Percentiles rank a stretch among this genome's conserved stretches.
phyloP scores from a whole-genome alignment of 2,113 vertebrate species.

The Capreolus pygargus region DNA sequence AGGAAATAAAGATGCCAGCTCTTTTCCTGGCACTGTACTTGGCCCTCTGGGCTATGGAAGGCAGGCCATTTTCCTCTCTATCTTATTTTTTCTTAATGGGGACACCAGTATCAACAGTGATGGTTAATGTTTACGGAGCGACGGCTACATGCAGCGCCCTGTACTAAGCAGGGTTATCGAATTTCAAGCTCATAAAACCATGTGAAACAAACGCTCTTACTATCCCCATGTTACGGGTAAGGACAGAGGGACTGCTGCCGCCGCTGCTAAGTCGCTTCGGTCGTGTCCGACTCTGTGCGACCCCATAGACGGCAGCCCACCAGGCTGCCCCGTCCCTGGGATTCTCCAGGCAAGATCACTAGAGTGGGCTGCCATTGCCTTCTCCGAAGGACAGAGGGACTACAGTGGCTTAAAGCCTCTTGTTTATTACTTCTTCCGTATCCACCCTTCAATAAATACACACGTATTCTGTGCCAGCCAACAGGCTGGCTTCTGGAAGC shows the following conservation, averaged over 20 bases:
- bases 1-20: constrained; percentile 15
- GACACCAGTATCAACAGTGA: not conserved
- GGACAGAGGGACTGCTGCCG: not conserved
- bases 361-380: no score
- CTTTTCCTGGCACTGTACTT: not conserved
- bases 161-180: not conserved
- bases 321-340: no score
- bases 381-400: not conserved
- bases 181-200: not conserved
- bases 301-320: no score
- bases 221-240: not conserved
- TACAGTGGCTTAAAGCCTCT: not conserved
- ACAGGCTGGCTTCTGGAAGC: not conserved
- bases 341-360: no score
- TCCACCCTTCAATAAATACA: not conserved
- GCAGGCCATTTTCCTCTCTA: not conserved
- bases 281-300: no score
- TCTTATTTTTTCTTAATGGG: not conserved
- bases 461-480: not conserved
- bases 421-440: not conserved
- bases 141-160: not conserved
- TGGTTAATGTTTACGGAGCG: not conserved
- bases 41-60: not conserved
- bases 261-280: no score
- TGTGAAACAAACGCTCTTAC: not conserved